A percentile compares a stretch with the other conserved stretches of the same genome.
phyloP scores from a whole-genome alignment of 2,888 invertebrate species.

The Drosophila colorata region DNA sequence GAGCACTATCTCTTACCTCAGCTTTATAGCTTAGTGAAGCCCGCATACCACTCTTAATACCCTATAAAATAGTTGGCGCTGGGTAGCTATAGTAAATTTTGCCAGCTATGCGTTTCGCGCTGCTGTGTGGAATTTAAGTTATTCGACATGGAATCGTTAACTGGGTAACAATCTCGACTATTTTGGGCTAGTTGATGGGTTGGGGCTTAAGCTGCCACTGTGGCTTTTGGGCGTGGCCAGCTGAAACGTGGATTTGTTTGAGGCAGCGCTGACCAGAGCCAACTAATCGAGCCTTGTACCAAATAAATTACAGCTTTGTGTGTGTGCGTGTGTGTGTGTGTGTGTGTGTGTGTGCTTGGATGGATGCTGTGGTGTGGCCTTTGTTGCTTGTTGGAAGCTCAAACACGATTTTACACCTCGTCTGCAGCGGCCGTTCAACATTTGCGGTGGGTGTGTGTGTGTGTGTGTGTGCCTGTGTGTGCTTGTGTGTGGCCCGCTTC shows the following conservation, averaged over 20 bases:
- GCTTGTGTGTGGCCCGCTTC: not conserved
- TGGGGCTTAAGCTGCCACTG: constrained; percentile 6
- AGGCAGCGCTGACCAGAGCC: constrained; percentile 28
- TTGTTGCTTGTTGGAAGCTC: constrained; percentile 36
- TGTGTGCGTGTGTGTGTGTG: not conserved
- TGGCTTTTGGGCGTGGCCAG: constrained; percentile 12
- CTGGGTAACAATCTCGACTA: constrained; percentile 3
- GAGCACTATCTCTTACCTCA: too few relatives aligned
- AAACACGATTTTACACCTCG: constrained; percentile 75
- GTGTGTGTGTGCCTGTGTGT: not conserved
- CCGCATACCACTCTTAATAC: not conserved
- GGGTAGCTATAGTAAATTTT: not conserved
- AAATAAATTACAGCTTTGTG: constrained; percentile 41
- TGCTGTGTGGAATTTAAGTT: constrained; percentile 2
- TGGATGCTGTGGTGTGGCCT: constrained; percentile 12
- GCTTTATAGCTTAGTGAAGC: too few relatives aligned
- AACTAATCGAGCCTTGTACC: constrained; percentile 39
- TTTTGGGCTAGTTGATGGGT: constrained; percentile 9
- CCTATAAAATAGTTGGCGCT: not conserved
- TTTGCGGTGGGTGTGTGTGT: constrained; percentile 50
- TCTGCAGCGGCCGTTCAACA: constrained; percentile 38
- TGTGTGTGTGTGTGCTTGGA: constrained; percentile 8
- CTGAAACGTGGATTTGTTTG: constrained; percentile 17
- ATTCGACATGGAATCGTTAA: constrained; percentile 12
- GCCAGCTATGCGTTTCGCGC: not conserved